Conservation (phyloP, 2,797 vertebrate species). For the Triplophysa yarkandensis region DNA sequence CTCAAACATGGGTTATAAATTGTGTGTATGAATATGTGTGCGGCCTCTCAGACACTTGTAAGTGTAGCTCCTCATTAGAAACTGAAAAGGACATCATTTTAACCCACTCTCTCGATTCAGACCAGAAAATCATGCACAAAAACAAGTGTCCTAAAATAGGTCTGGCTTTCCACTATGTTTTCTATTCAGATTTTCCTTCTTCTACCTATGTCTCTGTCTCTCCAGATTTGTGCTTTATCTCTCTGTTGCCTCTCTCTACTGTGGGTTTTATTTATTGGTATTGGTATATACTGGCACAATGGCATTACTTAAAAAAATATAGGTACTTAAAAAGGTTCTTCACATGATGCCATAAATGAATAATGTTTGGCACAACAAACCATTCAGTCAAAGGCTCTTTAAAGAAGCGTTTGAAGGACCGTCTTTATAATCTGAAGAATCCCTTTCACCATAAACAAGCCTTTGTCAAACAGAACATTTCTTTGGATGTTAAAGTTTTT, state of each 20-base stretch:
- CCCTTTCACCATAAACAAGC: too few relatives aligned
- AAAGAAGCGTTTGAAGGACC: too few relatives aligned
- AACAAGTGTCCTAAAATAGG: conserved; percentile 60
- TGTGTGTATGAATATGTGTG: conserved; percentile 49
- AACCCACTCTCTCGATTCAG: conserved; percentile 57
- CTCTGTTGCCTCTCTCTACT: conserved; percentile 13
- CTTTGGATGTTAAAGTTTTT: too few relatives aligned
- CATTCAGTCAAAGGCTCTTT: too few relatives aligned
- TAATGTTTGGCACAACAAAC: too few relatives aligned
- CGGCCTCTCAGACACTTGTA: conserved; percentile 62
- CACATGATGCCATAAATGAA: too few relatives aligned
- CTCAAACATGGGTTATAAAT: conserved; percentile 7
- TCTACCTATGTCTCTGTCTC: conserved; percentile 39
- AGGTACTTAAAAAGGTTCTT: too few relatives aligned
- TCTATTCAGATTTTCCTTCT: conserved; percentile 35
- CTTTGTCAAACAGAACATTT: too few relatives aligned
- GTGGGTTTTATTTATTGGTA: conserved; percentile 30
- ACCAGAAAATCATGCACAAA: conserved; percentile 59
- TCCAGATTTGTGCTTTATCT: conserved; percentile 45
- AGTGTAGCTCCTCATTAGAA: conserved; percentile 69
- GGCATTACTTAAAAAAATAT: too few relatives aligned
- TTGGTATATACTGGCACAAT: conserved; percentile 8
- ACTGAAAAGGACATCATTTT: conserved; percentile 72
- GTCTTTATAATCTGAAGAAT: too few relatives aligned
- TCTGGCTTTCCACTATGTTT: not conserved